Base-by-base conservation (phyloP, 1,140 invertebrate species). In the Aphelenchoides fujianensis region DNA sequence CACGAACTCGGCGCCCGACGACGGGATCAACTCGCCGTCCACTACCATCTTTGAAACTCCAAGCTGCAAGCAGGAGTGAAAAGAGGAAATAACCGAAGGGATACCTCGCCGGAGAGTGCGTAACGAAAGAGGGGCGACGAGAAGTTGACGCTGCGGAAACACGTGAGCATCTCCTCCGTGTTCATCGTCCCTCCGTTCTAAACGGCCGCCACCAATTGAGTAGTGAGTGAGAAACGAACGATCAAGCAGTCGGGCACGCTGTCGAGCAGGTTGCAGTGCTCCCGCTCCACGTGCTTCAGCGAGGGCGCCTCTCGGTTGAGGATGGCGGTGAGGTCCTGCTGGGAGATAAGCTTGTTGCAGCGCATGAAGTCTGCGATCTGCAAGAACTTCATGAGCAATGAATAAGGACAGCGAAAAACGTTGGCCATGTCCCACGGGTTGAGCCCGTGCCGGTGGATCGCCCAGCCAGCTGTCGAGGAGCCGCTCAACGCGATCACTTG, bases 31-130 rank as follows among this genome's bases (percentile, higher is more conserved):
- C 36, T 83, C 81, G 31, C 70, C 71, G 66, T 83, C 82, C 2
- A 84, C 83, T 3, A 83, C 71, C 77, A 84, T 82, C 74, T 84
- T 84, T 16, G 82, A 84, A 5, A 83, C 83, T 7, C 82, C 80
- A 5, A 84, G 68, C 76, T 81, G 53, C 70, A 77, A 36, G n/a
- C 1, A 62, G n/a, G n/a, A n/a, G n/a, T n/a, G n/a, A n/a, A n/a
- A n/a, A n/a, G 64, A 16, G 16, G 53, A 66, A 2, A 30, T 52
- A 64, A 3, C 12, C 16, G 53, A 16, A 9, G 57, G 31, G 19
- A 28, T 35, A 83, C 79, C 48, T 83, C 82, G 27, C 73, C 75
- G 37, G 82, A 72, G 0, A 83, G 59, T 23, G 83, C 82, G 32
- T 77, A 69, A 48, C 82, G 59, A 72, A 83, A 83, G 1, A 84